phyloP scores from a whole-genome alignment of 2,888 invertebrate species.

The Drosophila tanythrix region DNA sequence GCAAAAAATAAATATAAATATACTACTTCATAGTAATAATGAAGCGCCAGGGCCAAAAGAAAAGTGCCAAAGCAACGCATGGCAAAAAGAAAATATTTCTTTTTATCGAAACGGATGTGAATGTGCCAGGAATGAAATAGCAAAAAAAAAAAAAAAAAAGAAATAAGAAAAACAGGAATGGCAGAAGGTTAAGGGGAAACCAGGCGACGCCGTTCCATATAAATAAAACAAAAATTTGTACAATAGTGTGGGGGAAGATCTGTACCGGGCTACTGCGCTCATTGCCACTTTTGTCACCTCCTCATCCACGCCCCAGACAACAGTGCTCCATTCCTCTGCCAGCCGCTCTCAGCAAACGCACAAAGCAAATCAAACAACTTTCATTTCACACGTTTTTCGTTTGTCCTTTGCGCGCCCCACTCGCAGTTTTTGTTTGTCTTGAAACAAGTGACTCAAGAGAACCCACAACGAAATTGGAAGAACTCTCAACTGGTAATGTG shows the following conservation, averaged over 20 bases:
- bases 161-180: conserved; percentile 34
- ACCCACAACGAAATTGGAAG: conserved; percentile 47
- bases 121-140: conserved; percentile 76
- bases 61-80: conserved; percentile 71
- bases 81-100: conserved; percentile 81
- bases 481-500: conserved; percentile 18
- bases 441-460: conserved; percentile 70
- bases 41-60: conserved; percentile 62
- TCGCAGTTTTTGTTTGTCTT: conserved; percentile 64
- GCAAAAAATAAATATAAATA: conserved; percentile 69
- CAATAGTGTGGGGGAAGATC: conserved; percentile 39
- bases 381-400: conserved; percentile 77
- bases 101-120: conserved; percentile 82
- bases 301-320: conserved; percentile 8
- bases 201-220: conserved; percentile 57
- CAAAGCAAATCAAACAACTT: conserved; percentile 74
- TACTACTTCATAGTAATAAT: conserved; percentile 71
- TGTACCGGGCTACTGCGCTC: conserved; percentile 24
- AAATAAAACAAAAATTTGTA: conserved; percentile 74
- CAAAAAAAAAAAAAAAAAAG: conserved; percentile 45
- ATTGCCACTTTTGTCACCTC: conserved; percentile 56
- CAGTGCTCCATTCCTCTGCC: background rate
- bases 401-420: conserved; percentile 36
- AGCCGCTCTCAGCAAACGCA: conserved; percentile 12
- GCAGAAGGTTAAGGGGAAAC: conserved; percentile 18